Base-by-base conservation (phyloP, 1,140 invertebrate species). In the Harpegnathos saltator region DNA sequence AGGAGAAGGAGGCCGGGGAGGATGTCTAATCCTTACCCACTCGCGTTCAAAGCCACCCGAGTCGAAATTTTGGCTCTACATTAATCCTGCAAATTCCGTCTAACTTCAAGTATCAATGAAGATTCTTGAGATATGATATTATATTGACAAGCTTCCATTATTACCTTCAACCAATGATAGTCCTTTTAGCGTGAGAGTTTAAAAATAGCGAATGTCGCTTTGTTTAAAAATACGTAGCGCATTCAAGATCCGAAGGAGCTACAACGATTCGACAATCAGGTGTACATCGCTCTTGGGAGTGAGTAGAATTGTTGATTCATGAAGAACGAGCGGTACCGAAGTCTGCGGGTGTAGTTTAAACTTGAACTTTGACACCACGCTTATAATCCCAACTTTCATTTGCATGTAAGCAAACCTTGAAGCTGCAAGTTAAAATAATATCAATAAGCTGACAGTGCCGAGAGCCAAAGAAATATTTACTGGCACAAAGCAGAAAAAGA, bases 401-500 rank as follows among this genome's bases (percentile, higher is more conserved):
- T 95, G 95, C 85, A 95, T 78, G 14, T 93, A 69, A 1, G 94
- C 95, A 85, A 95, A 95, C 22, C 94, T 87, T 82, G 92, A 89
- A 33, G 92, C 92, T 93, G 68, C 17, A 86, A 87, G 29, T 33
- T 33, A 33, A 15, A 44, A 19, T 19, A 9, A 38, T n/a, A n/a
- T n/a, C 29, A 4, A 61, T 12, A 17, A n/a, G 29, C 3, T 68
- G 24, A 38, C 15, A 19, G 7, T 14, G 24, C 74, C 26, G 29
- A 58, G 59, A 65, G 84, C 81, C 69, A 85, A 87, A 90, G 22
- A 58, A 44, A 19, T 26, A 38, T 77, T 75, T 33, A 7, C 17
- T 61, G 11, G 15, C 15, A 69, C 38, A 0, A 69, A n/a, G n/a
- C n/a, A n/a, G n/a, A n/a, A n/a, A n/a, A 11, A 69, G 29, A n/a